These are phyloP conservation scores for Sebastes cheni DNA, from an alignment of 2,797 vertebrate genomes.

Conservation along the genomic window DNA sequence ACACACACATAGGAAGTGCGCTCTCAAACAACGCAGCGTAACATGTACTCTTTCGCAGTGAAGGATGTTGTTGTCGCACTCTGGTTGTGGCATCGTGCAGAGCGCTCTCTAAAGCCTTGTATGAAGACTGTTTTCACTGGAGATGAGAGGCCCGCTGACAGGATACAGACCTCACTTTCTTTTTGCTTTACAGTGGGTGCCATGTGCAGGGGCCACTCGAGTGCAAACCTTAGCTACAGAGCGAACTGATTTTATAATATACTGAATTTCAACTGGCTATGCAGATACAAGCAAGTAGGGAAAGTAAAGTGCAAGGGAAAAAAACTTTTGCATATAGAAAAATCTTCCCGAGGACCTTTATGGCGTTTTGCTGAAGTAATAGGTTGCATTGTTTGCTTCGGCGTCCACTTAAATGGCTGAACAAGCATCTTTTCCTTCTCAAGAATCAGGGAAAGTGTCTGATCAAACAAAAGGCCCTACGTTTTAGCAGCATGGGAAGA, in stretches of 20 bases:
- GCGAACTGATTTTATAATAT: conserved; percentile 1
- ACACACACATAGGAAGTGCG: conserved; percentile 15
- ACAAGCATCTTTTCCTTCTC: conserved; percentile 53
- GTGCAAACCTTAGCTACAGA: conserved; percentile 23
- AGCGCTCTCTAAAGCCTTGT: conserved; percentile 50
- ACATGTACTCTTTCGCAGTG: conserved; percentile 40
- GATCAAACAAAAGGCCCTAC: conserved; percentile 56
- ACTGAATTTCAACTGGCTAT: conserved; percentile 4
- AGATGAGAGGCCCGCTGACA: conserved; percentile 65
- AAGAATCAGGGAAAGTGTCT: conserved; percentile 54
- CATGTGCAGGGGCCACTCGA: conserved; percentile 48
- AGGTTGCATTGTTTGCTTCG: conserved; percentile 51
- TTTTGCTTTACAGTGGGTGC: conserved; percentile 30
- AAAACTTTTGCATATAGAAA: conserved; percentile 19
- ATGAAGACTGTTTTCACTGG: conserved; percentile 58
- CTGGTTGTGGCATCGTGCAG: conserved; percentile 49
- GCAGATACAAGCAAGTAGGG: background rate
- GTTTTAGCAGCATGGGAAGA: conserved; percentile 25
- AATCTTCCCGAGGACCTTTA: background rate
- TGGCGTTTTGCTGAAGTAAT: conserved; percentile 36
- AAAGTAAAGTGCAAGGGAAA: background rate
- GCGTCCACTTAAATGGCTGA: conserved; percentile 48
- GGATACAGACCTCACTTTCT: conserved; percentile 61
- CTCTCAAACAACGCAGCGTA: conserved; percentile 38
- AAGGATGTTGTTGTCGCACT: conserved; percentile 57